Conservation (phyloP, 2,888 invertebrate species). For the Hipparchia sbordonii region DNA sequence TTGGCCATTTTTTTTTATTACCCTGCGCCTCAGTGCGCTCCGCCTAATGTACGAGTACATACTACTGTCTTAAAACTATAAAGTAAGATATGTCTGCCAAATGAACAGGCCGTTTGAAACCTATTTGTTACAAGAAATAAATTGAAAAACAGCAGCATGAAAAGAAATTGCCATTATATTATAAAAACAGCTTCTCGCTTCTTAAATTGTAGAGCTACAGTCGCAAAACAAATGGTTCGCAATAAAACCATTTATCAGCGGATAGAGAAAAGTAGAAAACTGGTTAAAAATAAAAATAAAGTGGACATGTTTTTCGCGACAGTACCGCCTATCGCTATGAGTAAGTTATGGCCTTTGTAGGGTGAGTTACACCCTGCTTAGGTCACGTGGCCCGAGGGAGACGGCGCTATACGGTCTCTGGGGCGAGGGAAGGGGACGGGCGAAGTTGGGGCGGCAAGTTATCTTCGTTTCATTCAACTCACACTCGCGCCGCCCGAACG, state of each 20-base stretch:
- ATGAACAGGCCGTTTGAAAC: too few relatives aligned
- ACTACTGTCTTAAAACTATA: too few relatives aligned
- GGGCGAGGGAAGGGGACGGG: slow-evolving; percentile 60
- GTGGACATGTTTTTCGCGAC: slow-evolving; percentile 75
- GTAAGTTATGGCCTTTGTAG: slow-evolving; percentile 82
- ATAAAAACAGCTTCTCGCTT: slow-evolving; percentile 25
- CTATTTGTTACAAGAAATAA: not conserved
- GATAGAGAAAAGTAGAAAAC: slow-evolving; percentile 48
- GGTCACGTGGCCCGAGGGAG: slow-evolving; percentile 79
- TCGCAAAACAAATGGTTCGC: slow-evolving; percentile 33
- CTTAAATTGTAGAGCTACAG: slow-evolving; percentile 27
- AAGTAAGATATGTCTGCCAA: too few relatives aligned
- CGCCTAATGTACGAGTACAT: too few relatives aligned
- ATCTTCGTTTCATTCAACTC: slow-evolving; percentile 83
- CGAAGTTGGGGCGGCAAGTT: slow-evolving; percentile 80
- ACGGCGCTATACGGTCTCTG: slow-evolving; percentile 58
- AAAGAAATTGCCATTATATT: slow-evolving; percentile 4
- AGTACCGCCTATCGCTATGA: slow-evolving; percentile 82
- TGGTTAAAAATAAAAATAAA: slow-evolving; percentile 58
- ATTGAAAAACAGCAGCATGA: not conserved
- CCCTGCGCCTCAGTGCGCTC: too few relatives aligned
- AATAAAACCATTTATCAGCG: slow-evolving; percentile 44
- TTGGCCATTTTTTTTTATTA: too few relatives aligned
- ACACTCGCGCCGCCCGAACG: slow-evolving; percentile 80
- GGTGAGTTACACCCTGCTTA: slow-evolving; percentile 84